Evolutionary conservation across 2,888 invertebrate species (phyloP).

Genomic region (Platerodrilus igneus): DNA sequence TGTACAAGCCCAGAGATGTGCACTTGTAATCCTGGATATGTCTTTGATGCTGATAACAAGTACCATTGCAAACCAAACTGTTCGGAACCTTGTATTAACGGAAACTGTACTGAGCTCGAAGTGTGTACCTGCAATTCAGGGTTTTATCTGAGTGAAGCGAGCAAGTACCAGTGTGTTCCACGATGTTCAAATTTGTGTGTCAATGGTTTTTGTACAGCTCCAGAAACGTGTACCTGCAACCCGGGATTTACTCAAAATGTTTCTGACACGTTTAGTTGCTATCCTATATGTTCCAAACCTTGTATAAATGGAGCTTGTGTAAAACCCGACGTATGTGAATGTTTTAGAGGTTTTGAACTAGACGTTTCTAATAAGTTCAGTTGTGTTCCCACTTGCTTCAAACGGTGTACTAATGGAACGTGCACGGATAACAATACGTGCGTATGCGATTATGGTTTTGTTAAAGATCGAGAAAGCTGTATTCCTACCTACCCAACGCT

Average conservation of each 20-base stretch:
- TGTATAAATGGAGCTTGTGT: constrained; percentile 22
- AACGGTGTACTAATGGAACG: constrained; percentile 46
- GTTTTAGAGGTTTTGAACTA: constrained; percentile 11
- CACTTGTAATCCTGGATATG: constrained; percentile 26
- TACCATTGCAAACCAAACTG: constrained; percentile 22
- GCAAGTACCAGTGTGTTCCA: constrained; percentile 37
- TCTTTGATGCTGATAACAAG: constrained; percentile 15
- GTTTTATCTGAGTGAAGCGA: constrained; percentile 17
- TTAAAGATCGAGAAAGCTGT: too few relatives aligned
- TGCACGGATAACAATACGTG: constrained; percentile 42
- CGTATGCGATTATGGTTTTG: constrained; percentile 22
- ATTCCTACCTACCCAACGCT: too few relatives aligned
- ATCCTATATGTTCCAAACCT: constrained; percentile 21
- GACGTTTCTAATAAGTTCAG: constrained; percentile 25
- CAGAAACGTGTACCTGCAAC: constrained; percentile 26
- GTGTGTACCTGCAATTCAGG: constrained; percentile 25
- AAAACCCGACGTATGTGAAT: constrained; percentile 24
- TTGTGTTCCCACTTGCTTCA: constrained; percentile 35
- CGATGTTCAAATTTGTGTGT: constrained; percentile 27
- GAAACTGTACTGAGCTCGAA: constrained; percentile 47
- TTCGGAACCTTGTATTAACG: constrained; percentile 45
- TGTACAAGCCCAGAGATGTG: constrained; percentile 46
- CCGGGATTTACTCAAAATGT: constrained; percentile 6
- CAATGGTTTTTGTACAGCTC: constrained; percentile 20
- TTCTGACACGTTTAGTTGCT: constrained; percentile 14